These are phyloP conservation scores for Amblyopsis hoosieri DNA, from an alignment of 2,797 vertebrate species.

Conservation along the genomic window DNA sequence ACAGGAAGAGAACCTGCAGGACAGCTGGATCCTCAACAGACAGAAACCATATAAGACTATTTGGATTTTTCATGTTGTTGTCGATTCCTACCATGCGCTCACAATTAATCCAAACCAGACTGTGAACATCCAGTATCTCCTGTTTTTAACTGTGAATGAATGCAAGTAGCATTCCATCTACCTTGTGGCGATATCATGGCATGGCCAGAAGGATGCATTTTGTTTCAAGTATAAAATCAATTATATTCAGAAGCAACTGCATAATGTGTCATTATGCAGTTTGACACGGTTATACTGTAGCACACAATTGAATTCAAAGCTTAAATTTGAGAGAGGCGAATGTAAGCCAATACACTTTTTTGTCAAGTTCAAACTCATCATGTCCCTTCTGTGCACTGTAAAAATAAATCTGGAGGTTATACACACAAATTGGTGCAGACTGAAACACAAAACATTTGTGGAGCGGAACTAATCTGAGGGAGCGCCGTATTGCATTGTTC, in stretches of 20 bases:
- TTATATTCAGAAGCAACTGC: neutral
- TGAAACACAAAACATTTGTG: too few species aligned
- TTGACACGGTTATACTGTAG: neutral
- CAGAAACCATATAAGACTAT: conserved; percentile 30
- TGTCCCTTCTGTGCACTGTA: too few species aligned
- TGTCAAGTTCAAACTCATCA: too few species aligned
- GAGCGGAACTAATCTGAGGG: too few species aligned
- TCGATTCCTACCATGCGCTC: conserved; percentile 8
- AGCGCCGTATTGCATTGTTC: too few species aligned
- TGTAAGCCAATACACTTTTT: too few species aligned
- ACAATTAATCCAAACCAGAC: conserved; percentile 12
- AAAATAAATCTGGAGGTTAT: too few species aligned
- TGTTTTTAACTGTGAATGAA: conserved; percentile 20
- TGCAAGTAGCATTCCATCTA: neutral
- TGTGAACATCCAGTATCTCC: conserved; percentile 26
- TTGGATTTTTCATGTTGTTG: conserved; percentile 14
- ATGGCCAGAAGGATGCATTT: neutral
- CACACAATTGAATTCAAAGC: neutral
- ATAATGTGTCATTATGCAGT: too few species aligned
- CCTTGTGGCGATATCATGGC: too few species aligned
- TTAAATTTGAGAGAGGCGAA: neutral
- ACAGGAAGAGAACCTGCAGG: conserved; percentile 55
- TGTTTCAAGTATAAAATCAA: neutral
- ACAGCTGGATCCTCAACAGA: conserved; percentile 65
- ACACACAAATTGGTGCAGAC: too few species aligned